Conservation (phyloP, 2,113 vertebrate species). For the Silurus asotus region DNA sequence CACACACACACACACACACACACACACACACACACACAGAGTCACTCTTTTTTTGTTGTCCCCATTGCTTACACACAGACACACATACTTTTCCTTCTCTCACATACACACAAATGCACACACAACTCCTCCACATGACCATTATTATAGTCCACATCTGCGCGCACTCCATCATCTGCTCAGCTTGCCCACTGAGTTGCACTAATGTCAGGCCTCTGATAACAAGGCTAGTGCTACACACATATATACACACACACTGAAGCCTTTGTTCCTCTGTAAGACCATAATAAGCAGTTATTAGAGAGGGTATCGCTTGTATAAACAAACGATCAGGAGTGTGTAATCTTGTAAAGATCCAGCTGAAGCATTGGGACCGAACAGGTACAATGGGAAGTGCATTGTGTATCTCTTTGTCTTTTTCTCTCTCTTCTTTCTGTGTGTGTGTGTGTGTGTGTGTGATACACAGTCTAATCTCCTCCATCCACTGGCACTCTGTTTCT, state of each 20-base stretch:
- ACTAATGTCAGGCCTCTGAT: constrained; percentile 42
- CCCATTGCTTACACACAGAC: not conserved
- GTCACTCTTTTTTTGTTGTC: not conserved
- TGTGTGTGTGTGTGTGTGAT: not conserved
- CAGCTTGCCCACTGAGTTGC: constrained; percentile 30
- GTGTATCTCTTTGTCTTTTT: not conserved
- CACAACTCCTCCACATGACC: constrained; percentile 9
- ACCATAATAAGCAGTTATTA: constrained; percentile 47
- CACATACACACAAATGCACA: constrained; percentile 22
- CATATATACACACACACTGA: constrained; percentile 8
- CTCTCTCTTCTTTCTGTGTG: not conserved
- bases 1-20: constrained; percentile 7
- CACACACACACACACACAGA: not conserved
- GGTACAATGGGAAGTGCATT: constrained; percentile 15
- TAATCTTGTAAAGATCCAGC: constrained; percentile 42
- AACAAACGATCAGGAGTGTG: constrained; percentile 48
- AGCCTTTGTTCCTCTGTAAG: constrained; percentile 44
- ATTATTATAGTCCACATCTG: constrained; percentile 43
- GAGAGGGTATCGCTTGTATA: constrained; percentile 46
- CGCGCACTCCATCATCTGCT: constrained; percentile 28
- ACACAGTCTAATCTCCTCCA: constrained; percentile 16
- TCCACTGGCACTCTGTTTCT: constrained; percentile 30
- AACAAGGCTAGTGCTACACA: constrained; percentile 27
- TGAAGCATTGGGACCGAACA: constrained; percentile 20
- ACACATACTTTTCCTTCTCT: constrained; percentile 7